Base-by-base conservation (phyloP, 1,140 invertebrate species). In the Platyscapa corneri region DNA sequence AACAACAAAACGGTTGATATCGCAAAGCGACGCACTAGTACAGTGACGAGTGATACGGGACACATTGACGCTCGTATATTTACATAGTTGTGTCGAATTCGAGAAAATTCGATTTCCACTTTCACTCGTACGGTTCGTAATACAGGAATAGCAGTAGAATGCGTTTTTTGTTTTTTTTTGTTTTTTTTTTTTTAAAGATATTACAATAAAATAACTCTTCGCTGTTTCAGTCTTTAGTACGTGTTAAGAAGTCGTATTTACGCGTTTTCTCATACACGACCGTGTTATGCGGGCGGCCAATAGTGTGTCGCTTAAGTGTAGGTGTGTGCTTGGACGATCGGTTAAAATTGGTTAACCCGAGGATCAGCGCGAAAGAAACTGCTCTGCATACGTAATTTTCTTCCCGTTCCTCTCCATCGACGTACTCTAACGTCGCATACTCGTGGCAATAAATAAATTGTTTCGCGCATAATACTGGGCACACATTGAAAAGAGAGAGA, bases 381-480 rank as follows among this genome's bases (percentile, higher is more conserved):
- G 30, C 30, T 67, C 27, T 16, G 30, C 65, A 32, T 18, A n/a
- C 30, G 12, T 64, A 2, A 20, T 39, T 37, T 72, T 72, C 70
- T 37, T 70, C 20, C 30, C 75, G 42, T 67, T 75, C 49, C 72
- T 65, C 56, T 27, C 32, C 67, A 72, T 74, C 81, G 30, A 72
- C 53, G 39, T 46, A 46, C n/a, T 34, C n/a, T n/a, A n/a, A 46
- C 46, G 67, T 88, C 86, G 83, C 81, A 2, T 14, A 18, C 49
- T 53, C 18, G 56, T 60, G 2, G 20, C 56, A 90, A 92, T 90
- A 90, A 90, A 92, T 91, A 91, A 87, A 88, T 85, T 53, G 75
- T 85, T 83, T 84, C 88, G 90, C 87, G 88, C 87, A 84, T 92
- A 92, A 92, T 92, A 92, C 91, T 92, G 91, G 88, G 87, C 86